Evolutionary conservation across 2,797 vertebrate genomes (phyloP).

Genomic region (Rhabdomys pumilio): DNA sequence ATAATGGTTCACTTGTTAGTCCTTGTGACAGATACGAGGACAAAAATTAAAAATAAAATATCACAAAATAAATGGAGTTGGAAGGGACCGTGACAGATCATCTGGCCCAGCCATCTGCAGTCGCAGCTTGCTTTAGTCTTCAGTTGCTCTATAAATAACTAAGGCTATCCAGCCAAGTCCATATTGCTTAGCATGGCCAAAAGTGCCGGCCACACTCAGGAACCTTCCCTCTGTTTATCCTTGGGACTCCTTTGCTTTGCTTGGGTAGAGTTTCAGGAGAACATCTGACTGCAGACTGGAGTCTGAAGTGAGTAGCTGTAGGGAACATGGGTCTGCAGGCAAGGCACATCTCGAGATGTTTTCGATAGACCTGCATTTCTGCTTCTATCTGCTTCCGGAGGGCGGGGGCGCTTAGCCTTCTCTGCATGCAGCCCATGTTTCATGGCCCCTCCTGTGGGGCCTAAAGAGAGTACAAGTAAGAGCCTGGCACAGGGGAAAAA

Average conservation of each 20-base stretch:
- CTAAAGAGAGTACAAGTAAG: background rate
- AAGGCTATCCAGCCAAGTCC: constrained; percentile 50
- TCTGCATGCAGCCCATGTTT: background rate
- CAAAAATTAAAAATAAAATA: constrained; percentile 64
- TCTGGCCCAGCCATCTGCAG: constrained; percentile 77
- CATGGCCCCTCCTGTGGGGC: background rate
- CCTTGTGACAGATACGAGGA: constrained; percentile 69
- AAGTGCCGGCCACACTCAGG: constrained; percentile 64
- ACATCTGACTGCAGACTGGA: background rate
- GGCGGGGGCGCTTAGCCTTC: background rate
- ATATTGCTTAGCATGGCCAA: background rate
- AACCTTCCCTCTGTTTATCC: constrained; percentile 70
- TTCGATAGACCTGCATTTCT: background rate
- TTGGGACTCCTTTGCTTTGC: constrained; percentile 57
- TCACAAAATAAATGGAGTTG: constrained; percentile 72
- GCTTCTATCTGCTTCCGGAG: background rate
- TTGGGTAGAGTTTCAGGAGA: constrained; percentile 58
- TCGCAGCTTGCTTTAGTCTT: constrained; percentile 48
- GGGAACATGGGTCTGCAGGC: background rate
- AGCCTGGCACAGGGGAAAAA: no score
- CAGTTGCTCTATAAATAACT: constrained; percentile 67
- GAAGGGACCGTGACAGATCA: constrained; percentile 75
- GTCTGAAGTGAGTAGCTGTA: background rate
- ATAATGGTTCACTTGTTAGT: constrained; percentile 72
- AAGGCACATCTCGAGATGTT: background rate